phyloP scores from a whole-genome alignment of 2,113 vertebrate genomes.

The Asarcornis scutulata region DNA sequence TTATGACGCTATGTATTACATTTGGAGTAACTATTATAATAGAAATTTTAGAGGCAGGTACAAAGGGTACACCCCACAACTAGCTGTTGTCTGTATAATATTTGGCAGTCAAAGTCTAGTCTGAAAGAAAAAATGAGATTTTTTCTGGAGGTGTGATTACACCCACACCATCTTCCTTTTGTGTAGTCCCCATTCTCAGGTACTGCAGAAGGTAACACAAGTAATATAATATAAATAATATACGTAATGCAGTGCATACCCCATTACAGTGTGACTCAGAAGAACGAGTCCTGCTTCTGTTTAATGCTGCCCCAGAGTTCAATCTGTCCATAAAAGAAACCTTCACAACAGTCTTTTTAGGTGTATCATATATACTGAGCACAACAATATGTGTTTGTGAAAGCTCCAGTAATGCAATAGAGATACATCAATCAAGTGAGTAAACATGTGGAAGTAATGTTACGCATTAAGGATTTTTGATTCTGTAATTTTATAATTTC shows the following conservation, averaged over 20 bases:
- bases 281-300: not conserved
- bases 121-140: not conserved
- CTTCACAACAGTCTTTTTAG: fast-evolving
- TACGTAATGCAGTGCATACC: not conserved
- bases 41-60: not conserved
- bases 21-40: not conserved
- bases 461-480: not conserved
- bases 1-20: fast-evolving
- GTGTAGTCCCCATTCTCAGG: not conserved
- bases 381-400: fast-evolving
- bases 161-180: fast-evolving
- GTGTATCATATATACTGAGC: fast-evolving
- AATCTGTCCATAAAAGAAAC: not conserved
- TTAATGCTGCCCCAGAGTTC: not conserved
- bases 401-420: fast-evolving
- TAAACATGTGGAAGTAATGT: not conserved
- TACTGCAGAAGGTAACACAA: not conserved
- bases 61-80: not conserved
- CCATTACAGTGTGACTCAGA: not conserved
- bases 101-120: not conserved
- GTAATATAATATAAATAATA: not conserved
- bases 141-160: not conserved
- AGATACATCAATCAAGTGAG: fast-evolving
- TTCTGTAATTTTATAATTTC: not conserved
- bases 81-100: not conserved